Evolutionary conservation across 1,140 invertebrate genomes (phyloP), one percentile per base, ranked within the genome.

Genomic region (Drosophila kepulauana): DNA sequence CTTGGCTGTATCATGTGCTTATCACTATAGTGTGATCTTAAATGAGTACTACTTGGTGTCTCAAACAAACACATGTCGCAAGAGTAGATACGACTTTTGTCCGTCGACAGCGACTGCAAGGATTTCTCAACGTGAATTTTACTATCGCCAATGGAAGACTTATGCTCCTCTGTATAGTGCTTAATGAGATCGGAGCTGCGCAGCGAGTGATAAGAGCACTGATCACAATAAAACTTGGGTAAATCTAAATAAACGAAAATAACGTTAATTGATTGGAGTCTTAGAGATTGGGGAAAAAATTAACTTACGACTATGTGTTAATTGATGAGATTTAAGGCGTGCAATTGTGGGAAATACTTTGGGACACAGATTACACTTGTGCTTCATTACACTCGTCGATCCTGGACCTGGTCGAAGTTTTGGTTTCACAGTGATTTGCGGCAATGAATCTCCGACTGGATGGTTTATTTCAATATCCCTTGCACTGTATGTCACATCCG

Each of bases 41-140:
- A 35, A 28, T 81, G 59, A 1, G 25, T 43, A 15, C 72, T 35
- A 15, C 51, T 74, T n/a, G 49, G 57, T 5, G 81, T 78, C 38
- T 92, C 91, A 57, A 72, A 92, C 2, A 92, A 63, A n/a, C 91
- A 92, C 69, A 92, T 75, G 63, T 92, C 91, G 28, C 91, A 92
- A 5, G 78, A 77, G 41, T 78, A 92, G 0, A 45, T 78, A 35
- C 35, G 56, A 52, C 13, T 78, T 4, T 6, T 45, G 16, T 77
- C 69, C 57, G 5, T 51, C 20, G 38, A 3, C 49, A 28, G 30
- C 4, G n/a, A 15, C 7, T 28, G 16, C 1, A 45, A 25, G 0
- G 67, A 11, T 1, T 38, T 61, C 1, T 70, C 57, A 8, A 45
- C 0, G 1, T 68, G 8, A 56, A 5, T n/a, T 5, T 56, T 57